phyloP scores from a whole-genome alignment of 2,113 vertebrate genomes.

The Sardina pilchardus region DNA sequence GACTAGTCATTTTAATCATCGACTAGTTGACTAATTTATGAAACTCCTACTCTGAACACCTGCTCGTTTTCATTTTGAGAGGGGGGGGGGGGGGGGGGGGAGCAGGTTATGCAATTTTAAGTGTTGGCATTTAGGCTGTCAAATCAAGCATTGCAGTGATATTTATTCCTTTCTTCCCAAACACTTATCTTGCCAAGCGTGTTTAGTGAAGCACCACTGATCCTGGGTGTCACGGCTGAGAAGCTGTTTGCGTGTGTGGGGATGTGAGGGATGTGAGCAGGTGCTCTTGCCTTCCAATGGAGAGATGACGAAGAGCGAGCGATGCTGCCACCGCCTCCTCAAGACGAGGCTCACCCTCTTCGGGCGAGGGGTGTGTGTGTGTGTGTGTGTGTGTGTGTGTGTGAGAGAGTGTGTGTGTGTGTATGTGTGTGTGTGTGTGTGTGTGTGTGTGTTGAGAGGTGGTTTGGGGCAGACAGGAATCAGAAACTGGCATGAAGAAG shows the following conservation, averaged over 20 bases:
- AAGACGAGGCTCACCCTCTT: neutral
- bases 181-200: no score
- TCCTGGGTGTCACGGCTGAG: slow-evolving; percentile 19
- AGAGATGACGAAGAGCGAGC: neutral
- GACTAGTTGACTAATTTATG: no score
- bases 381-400: no score
- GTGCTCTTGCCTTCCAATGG: slow-evolving; percentile 25
- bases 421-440: neutral
- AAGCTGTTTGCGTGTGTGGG: slow-evolving; percentile 13
- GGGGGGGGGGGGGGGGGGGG: no score
- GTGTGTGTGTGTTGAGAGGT: neutral
- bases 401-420: no score
- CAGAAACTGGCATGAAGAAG: neutral
- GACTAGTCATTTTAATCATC: no score
- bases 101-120: slow-evolving; percentile 14
- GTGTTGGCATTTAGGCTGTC: slow-evolving; percentile 17
- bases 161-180: neutral
- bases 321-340: slow-evolving; percentile 16
- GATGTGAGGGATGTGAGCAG: slow-evolving; percentile 30
- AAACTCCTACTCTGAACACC: neutral
- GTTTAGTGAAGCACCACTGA: slow-evolving; percentile 24
- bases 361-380: no score
- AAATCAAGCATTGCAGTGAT: slow-evolving; percentile 32
- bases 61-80: neutral
- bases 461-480: neutral